Conservation (phyloP, 2,113 vertebrate species). For the Monopterus albus region DNA sequence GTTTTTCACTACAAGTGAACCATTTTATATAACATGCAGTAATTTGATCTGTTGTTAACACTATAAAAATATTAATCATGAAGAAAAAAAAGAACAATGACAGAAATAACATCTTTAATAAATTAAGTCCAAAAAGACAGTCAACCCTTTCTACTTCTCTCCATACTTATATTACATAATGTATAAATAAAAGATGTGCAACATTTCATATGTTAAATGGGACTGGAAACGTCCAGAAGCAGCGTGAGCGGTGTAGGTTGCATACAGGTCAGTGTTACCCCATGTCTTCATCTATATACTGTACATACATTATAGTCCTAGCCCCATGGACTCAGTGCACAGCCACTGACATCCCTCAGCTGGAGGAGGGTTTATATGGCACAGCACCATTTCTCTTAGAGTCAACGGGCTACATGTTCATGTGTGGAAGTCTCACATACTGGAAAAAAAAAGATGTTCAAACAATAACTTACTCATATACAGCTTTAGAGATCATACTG, state of each 20-base stretch:
- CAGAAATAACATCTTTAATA: constrained; percentile 75
- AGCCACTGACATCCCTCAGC: constrained; percentile 2
- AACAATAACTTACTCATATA: constrained; percentile 6
- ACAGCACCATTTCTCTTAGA: constrained; percentile 42
- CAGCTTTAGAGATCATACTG: constrained; percentile 2
- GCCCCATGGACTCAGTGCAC: constrained; percentile 19
- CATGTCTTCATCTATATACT: constrained; percentile 5
- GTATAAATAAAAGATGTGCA: constrained; percentile 45
- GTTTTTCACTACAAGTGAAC: too few species aligned
- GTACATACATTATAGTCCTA: constrained; percentile 33
- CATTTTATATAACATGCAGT: too few species aligned
- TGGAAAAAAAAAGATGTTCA: background rate
- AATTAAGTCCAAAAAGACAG: constrained; percentile 58
- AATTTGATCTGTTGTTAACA: too few species aligned
- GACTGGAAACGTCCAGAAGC: constrained; percentile 21
- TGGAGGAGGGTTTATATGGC: constrained; percentile 9
- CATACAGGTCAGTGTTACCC: constrained; percentile 48
- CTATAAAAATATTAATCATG: background rate
- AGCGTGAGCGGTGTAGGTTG: constrained; percentile 57
- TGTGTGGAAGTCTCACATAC: background rate
- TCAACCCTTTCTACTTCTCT: constrained; percentile 1
- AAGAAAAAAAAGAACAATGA: constrained; percentile 23
- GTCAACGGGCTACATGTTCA: constrained; percentile 2
- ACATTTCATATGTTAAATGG: constrained; percentile 34
- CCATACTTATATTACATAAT: constrained; percentile 30